Evolutionary conservation across 2,113 vertebrate genomes (phyloP), one percentile per base, ranked within the genome.

Genomic region (Tragelaphus buxtoni): DNA sequence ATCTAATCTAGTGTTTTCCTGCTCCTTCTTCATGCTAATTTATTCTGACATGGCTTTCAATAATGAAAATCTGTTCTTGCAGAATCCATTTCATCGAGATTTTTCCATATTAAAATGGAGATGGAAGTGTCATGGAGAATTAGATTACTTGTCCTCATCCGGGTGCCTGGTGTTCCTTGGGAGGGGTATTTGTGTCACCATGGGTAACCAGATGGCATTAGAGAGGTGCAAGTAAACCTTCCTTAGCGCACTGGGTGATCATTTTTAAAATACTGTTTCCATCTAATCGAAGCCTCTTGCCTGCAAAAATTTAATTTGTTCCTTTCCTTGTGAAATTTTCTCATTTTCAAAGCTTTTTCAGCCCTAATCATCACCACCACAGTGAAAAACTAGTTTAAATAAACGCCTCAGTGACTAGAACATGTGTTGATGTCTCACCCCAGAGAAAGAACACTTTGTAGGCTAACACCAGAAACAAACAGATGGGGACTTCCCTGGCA

Each of bases 41-140:
- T 97, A 96, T 97, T 97, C 98, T 96, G 98, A 97, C 98, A 97
- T 82, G 95, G 95, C 90, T 97, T 97, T 96, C 94, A 96, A 79
- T 97, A 97, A 98, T 96, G 95, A 96, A 98, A 97, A 96, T 94
- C 97, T 97, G 97, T 94, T 97, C 98, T 90, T 95, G 91, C 94
- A 94, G 94, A 97, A 97, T 97, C 96, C 92, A 95, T 97, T 96
- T 97, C 97, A 97, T 92, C 1, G 30, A 97, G 90, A 97, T 97
- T 98, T 98, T 97, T 97, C 94, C 95, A 96, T 97, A 97, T 98
- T 95, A 96, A 95, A 96, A 92, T 63, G 89, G 94, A 97, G 92
- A 97, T 92, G 92, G 80, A 97, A 90, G 85, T 97, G 97, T 97
- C 90, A 0, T 94, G 90, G 90, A 96, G 94, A 97, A 97, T 98